Conservation (phyloP, 2,888 invertebrate genomes). For the Cataglyphis cursor region DNA sequence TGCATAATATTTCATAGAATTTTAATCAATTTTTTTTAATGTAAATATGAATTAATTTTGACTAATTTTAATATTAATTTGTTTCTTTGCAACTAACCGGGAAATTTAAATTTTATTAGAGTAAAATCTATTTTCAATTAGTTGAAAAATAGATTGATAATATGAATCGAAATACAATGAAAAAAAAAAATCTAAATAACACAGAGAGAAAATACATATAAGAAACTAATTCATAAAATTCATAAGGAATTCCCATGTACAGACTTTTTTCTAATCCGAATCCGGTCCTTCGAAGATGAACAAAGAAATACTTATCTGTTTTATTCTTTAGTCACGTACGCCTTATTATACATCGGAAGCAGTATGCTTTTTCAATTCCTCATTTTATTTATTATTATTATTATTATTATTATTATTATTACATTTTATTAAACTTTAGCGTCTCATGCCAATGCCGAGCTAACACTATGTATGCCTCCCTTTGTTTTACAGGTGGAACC, state of each 20-base stretch:
- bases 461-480: background rate
- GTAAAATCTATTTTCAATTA: background rate
- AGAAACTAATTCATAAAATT: background rate
- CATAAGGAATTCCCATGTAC: background rate
- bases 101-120: background rate
- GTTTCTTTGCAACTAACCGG: background rate
- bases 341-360: background rate
- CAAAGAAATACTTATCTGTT: background rate
- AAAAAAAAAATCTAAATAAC: background rate
- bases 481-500: slow-evolving; percentile 80
- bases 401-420: no score
- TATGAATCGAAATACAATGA: background rate
- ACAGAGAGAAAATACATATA: background rate
- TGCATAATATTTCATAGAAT: background rate
- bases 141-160: background rate
- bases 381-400: background rate
- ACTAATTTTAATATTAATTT: background rate
- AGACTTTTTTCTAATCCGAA: background rate
- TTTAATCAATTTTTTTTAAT: background rate
- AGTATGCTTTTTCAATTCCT: background rate
- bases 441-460: background rate
- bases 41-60: background rate
- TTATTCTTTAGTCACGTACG: background rate
- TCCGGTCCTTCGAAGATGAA: background rate
- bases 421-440: background rate